These are phyloP conservation scores for Pavo muticus DNA, from an alignment of 2,113 vertebrate species.

Conservation along the genomic window DNA sequence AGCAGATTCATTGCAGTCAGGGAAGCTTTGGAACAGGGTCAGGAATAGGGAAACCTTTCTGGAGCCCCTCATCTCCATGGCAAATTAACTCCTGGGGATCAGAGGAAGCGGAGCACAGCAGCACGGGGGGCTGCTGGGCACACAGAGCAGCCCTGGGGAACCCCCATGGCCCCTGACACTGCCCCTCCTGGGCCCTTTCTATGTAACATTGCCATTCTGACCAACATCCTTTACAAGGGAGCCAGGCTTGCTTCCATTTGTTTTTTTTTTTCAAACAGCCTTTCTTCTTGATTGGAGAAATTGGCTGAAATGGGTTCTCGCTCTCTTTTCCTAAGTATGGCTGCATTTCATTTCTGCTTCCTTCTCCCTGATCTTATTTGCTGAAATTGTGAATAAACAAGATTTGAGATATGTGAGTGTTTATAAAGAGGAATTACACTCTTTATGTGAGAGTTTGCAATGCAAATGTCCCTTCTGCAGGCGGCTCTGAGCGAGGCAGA, in stretches of 20 bases:
- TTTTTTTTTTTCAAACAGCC: conserved; percentile 13
- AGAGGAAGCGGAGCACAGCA: background rate
- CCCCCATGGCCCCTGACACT: background rate
- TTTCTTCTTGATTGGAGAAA: conserved; percentile 46
- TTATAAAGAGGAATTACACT: background rate
- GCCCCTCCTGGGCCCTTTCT: background rate
- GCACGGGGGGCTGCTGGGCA: background rate
- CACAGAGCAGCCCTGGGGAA: background rate
- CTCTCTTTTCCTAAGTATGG: background rate
- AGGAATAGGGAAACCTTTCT: background rate
- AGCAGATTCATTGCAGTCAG: background rate
- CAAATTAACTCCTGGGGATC: background rate
- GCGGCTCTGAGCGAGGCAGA: background rate
- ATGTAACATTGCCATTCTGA: background rate
- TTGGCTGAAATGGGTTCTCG: conserved; percentile 20
- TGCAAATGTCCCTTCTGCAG: background rate
- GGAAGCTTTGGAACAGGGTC: background rate
- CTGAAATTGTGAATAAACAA: background rate
- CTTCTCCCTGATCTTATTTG: background rate
- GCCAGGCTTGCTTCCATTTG: conserved; percentile 11
- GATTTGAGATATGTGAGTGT: background rate
- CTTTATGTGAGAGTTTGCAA: background rate
- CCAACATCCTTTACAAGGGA: background rate
- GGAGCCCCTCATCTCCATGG: background rate
- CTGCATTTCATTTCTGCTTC: background rate